Evolutionary conservation across 2,888 invertebrate species (phyloP), one percentile per base, ranked within the genome.

Genomic region (Plusia festucae): DNA sequence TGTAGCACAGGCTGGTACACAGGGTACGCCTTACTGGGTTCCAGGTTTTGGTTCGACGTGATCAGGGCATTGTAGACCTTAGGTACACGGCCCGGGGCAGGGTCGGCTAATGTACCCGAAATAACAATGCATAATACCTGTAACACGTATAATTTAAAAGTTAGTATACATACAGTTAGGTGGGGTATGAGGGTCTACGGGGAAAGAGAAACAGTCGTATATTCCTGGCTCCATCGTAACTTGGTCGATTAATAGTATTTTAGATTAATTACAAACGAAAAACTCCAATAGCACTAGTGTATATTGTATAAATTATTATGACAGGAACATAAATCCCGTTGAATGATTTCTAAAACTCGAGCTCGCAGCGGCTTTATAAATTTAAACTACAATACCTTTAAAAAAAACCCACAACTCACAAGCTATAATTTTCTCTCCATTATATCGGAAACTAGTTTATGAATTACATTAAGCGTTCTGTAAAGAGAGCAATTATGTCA

Each of bases 31-130:
- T 97, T 96, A 81, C 97, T 97, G 0, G 97, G 97, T 59, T 97
- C 96, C 60, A 97, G 89, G 88, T 97, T 97, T 85, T 97, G 97
- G 84, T 97, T 97, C 6, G 97, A 97, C 3, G 97, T 97, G 85
- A 97, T 97, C 63, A 97, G 95, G 0, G 97, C 97, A 88, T 97
- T 97, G 94, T 97, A 97, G 34, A 97, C 97, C 87, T 97, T 97
- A 0, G 97, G 97, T 0, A 97, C 95, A 70, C 97, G 96, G 30
- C 96, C 94, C 0, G 96, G 94, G 4, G 95, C 94, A 2, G 91
- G 90, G 2, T 88, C 91, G 5, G 89, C 85, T 3, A 79, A 49
- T 18, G 83, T 84, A 2, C 82, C 78, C 11, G 83, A 78, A 40
- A 91, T 64, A 40, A 89, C 51, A 5, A 85, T 65, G 69, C 85